A percentile compares a stretch with the other conserved stretches of the same genome.
Evolutionary conservation across 2,113 vertebrate genomes (phyloP).

Genomic region (Neofelis nebulosa): DNA sequence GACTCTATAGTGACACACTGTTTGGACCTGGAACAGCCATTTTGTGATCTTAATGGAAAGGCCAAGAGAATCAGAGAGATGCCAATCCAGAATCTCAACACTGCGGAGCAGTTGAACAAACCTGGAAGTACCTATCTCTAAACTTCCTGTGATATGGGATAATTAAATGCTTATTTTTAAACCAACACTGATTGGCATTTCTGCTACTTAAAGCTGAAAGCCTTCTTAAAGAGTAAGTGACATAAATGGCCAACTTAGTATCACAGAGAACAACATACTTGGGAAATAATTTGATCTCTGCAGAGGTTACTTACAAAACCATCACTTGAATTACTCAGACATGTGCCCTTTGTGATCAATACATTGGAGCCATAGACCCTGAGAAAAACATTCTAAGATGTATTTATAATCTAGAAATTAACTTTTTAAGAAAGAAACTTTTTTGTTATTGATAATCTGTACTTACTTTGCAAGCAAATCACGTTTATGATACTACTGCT

Average conservation of each 20-base stretch:
- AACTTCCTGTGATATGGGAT: not conserved
- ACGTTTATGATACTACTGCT: not conserved
- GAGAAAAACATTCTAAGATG: not conserved
- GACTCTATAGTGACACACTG: not conserved
- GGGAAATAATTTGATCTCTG: not conserved
- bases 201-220: not conserved
- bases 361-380: not conserved
- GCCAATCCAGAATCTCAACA: not conserved
- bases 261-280: not conserved
- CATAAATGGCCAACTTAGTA: not conserved
- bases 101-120: rapidly evolving
- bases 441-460: not conserved
- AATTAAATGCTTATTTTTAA: not conserved
- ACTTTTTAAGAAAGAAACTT: not conserved
- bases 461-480: not conserved
- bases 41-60: not conserved
- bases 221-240: not conserved
- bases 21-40: not conserved
- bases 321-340: not conserved
- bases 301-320: not conserved
- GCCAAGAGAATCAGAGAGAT: not conserved
- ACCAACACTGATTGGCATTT: not conserved
- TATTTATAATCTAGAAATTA: not conserved
- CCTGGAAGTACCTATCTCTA: not conserved
- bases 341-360: not conserved